Conservation (phyloP, 2,888 invertebrate species). For the Ophion ellenae region DNA sequence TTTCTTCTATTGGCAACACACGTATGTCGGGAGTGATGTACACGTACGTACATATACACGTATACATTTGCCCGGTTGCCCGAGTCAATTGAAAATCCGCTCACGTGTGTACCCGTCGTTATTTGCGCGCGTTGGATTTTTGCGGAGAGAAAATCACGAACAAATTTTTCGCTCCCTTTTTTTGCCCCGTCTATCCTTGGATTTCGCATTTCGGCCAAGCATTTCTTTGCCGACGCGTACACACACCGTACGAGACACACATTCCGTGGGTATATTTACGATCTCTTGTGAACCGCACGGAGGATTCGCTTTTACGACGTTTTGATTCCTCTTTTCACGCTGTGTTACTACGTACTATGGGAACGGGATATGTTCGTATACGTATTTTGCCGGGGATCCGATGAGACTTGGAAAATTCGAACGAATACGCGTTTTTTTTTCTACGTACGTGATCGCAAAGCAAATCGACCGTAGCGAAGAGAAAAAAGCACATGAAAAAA, state of each 20-base stretch:
- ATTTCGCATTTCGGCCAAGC: constrained; percentile 31
- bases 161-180: constrained; percentile 52
- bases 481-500: neutral
- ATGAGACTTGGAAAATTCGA: constrained; percentile 15
- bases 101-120: constrained; percentile 56
- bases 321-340: constrained; percentile 60
- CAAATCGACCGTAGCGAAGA: constrained; percentile 19
- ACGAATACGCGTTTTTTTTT: constrained; percentile 15
- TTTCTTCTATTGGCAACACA: constrained; percentile 9
- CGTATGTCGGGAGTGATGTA: neutral
- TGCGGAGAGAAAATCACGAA: constrained; percentile 50
- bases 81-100: constrained; percentile 49
- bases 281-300: constrained; percentile 50
- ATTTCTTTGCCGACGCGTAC: constrained; percentile 28
- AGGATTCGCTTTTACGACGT: constrained; percentile 63
- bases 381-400: neutral
- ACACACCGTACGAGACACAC: constrained; percentile 48
- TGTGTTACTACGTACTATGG: constrained; percentile 36
- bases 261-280: constrained; percentile 58
- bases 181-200: constrained; percentile 23
- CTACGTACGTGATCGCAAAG: constrained; percentile 53
- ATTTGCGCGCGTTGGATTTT: constrained; percentile 38
- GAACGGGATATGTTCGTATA: constrained; percentile 11
- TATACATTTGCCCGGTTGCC: constrained; percentile 14
- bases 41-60: constrained; percentile 1